A percentile compares a stretch with the other conserved stretches of the same genome.
Evolutionary conservation across 2,797 vertebrate species (phyloP).

Genomic region (Pyrocephalus nanus): DNA sequence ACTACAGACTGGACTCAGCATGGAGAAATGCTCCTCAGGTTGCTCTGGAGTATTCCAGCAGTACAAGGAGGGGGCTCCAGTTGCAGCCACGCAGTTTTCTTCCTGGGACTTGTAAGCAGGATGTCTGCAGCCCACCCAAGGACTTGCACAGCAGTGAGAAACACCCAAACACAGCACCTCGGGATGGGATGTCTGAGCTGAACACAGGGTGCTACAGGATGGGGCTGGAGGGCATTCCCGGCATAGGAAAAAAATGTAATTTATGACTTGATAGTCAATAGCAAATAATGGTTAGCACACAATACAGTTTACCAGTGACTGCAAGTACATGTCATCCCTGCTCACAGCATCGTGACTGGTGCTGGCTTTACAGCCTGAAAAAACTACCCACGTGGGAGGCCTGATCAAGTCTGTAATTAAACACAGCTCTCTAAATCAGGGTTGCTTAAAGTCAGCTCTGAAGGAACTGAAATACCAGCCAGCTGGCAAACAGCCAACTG

Average conservation of each 20-base stretch:
- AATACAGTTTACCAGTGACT: background rate
- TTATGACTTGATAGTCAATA: background rate
- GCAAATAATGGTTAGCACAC: background rate
- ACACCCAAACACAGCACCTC: background rate
- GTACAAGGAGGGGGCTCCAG: background rate
- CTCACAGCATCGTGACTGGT: background rate
- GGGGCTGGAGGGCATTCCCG: background rate
- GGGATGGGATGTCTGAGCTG: background rate
- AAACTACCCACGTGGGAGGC: background rate
- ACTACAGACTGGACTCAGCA: rapidly evolving
- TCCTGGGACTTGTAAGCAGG: rapidly evolving
- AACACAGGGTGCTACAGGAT: background rate
- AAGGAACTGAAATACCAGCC: background rate
- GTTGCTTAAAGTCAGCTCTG: background rate
- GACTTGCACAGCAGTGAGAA: background rate
- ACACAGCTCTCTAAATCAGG: background rate
- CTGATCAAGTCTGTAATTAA: background rate
- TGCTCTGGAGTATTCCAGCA: background rate
- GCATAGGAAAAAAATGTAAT: background rate
- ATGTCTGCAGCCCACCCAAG: background rate
- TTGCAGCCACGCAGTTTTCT: background rate
- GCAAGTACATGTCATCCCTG: rapidly evolving
- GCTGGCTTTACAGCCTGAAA: background rate
- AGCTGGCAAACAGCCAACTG: background rate
- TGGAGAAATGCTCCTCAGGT: background rate